phyloP scores from a whole-genome alignment of 2,888 invertebrate genomes.

The Desoria tigrina region DNA sequence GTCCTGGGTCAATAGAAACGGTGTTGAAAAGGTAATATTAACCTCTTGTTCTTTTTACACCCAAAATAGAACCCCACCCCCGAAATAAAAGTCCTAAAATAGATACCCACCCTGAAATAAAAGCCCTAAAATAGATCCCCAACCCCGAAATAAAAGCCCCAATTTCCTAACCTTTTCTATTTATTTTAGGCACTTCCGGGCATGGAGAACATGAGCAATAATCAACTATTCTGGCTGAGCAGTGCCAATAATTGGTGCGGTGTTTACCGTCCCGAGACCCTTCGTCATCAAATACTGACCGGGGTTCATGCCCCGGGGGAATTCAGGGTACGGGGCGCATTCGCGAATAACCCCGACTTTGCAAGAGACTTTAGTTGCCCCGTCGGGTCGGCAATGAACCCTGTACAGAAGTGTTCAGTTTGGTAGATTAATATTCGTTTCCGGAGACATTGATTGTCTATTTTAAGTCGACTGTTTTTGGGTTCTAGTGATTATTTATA shows the following conservation, averaged over 20 bases:
- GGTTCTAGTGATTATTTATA: too few species aligned
- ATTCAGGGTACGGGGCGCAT: constrained; percentile 56
- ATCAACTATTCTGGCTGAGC: constrained; percentile 43
- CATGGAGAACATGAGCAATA: constrained; percentile 22
- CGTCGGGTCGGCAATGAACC: constrained; percentile 59
- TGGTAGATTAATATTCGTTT: too few species aligned
- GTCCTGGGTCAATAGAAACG: constrained; percentile 28
- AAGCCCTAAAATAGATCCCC: neutral
- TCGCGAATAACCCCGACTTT: constrained; percentile 56
- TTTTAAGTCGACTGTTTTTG: too few species aligned
- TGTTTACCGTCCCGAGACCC: constrained; percentile 67
- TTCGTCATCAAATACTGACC: constrained; percentile 53
- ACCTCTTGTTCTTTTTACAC: neutral
- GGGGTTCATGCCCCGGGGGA: constrained; percentile 56
- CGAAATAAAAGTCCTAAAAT: neutral
- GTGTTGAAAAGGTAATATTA: constrained; percentile 22
- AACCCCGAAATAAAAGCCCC: neutral
- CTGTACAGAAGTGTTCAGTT: constrained; percentile 56
- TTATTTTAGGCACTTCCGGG: constrained; percentile 29
- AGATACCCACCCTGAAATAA: too few species aligned
- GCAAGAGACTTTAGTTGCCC: constrained; percentile 56
- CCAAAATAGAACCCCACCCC: neutral
- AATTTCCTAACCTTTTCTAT: too few species aligned
- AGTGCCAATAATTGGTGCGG: constrained; percentile 57
- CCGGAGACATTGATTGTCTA: too few species aligned